Evolutionary conservation across 1,140 invertebrate species (phyloP), one percentile per base, ranked within the genome.

Genomic region (Dinoponera quadriceps): DNA sequence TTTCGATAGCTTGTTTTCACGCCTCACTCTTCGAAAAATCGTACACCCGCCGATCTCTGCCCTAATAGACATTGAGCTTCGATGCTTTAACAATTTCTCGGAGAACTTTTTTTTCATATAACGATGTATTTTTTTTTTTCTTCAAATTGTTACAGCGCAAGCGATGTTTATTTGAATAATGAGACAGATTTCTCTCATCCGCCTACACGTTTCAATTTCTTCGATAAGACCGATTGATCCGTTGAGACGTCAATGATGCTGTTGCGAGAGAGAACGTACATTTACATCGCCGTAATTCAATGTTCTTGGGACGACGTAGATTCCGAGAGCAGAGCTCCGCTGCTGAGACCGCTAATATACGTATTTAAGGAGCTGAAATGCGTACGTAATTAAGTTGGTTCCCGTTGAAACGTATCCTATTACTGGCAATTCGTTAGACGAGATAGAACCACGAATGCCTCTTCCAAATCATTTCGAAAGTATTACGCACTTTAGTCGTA

Each of bases 381-480:
- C 66, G 77, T 77, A 75, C 18, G 16, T 49, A 72, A 22, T 11
- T 59, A 44, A 14, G 55, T 16, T 38, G 57, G 25, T 25, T 82
- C 72, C 1, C n/a, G 20, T 20, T 44, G 54, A 54, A 22, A 48
- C 54, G 27, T 55, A 51, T 77, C 71, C 54, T 60, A 83, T 85
- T 82, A 44, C 38, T 38, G 57, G 20, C 63, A 65, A 71, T 57
- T 85, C 81, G 68, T 86, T 85, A 85, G 22, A 77, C 57, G 65
- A 65, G 73, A 14, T 44, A 27, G 60, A 73, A 54, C 22, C 54
- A 55, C 60, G 29, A 77, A 55, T 44, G 25, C 60, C 54, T n/a
- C 11, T 77, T 66, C 66, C 62, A 18, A 77, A 63, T 77, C 65
- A 65, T 33, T 44, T 75, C n/a, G 14, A 65, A 44, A 44, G 3